Conservation (phyloP, 2,113 vertebrate species). For the Emberiza fucata region DNA sequence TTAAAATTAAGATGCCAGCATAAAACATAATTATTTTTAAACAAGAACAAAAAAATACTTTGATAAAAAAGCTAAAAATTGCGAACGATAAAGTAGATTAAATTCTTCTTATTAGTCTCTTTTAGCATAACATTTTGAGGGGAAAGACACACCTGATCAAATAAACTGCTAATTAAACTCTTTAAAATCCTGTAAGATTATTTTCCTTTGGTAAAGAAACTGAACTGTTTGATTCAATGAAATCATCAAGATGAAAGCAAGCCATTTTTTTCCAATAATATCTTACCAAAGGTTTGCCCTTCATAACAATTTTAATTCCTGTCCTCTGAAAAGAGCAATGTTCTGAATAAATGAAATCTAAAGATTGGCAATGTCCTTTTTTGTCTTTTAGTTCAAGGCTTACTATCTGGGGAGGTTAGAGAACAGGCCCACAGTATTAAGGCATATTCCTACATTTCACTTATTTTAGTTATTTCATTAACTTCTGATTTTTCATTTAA, state of each 20-base stretch:
- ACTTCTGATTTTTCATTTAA: not conserved
- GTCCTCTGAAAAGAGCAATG: not conserved
- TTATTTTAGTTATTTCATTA: not conserved
- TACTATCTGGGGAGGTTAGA: not conserved
- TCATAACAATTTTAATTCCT: not conserved
- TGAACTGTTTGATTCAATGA: not conserved
- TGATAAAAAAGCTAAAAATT: not conserved
- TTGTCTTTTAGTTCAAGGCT: not conserved
- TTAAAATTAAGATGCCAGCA: not conserved
- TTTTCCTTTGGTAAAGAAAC: not conserved
- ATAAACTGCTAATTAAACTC: not conserved
- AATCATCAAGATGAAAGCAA: not conserved
- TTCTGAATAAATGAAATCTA: not conserved
- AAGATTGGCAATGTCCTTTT: not conserved
- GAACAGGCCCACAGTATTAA: not conserved
- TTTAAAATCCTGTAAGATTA: not conserved
- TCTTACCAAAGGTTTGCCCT: not conserved
- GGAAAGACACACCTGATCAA: not conserved
- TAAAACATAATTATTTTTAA: not conserved
- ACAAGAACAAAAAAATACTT: not conserved
- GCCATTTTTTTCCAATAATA: not conserved
- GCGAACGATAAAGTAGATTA: not conserved
- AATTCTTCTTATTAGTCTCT: not conserved
- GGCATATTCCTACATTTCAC: not conserved
- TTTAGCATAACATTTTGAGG: not conserved